A percentile compares a stretch with the other conserved stretches of the same genome.
These are phyloP conservation scores for Coelopa pilipes DNA, from an alignment of 2,888 invertebrate species.

Conservation along the genomic window DNA sequence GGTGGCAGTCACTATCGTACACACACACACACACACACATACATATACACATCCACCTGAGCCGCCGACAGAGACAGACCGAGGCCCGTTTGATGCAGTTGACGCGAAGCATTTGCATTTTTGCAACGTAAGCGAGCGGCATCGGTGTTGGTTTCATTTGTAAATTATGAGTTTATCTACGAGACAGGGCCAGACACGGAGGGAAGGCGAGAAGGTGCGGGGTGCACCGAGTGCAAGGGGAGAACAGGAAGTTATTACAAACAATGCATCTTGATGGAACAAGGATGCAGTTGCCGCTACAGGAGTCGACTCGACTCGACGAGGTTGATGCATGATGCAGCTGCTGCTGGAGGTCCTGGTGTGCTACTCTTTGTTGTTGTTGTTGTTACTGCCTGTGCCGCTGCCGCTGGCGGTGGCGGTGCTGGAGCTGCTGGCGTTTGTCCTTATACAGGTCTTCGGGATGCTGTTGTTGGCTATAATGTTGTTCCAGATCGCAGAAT, in stretches of 20 bases:
- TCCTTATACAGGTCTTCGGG: too few species aligned
- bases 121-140: slow-evolving; percentile 1
- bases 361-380: neutral
- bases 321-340: too few species aligned
- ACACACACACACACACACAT: neutral
- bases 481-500: neutral
- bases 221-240: neutral
- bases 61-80: neutral
- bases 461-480: neutral
- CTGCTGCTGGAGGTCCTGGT: neutral
- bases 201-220: neutral
- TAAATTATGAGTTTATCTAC: slow-evolving; percentile 20
- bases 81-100: too few species aligned
- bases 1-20: too few species aligned
- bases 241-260: slow-evolving; percentile 24
- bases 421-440: neutral
- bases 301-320: neutral
- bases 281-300: neutral
- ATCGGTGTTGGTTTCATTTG: slow-evolving; percentile 28
- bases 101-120: neutral
- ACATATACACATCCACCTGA: neutral
- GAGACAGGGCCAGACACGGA: neutral
- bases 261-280: slow-evolving; percentile 24
- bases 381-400: slow-evolving; percentile 9
- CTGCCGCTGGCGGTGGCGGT: too few species aligned